A percentile compares a stretch with the other conserved stretches of the same genome.
Conservation (phyloP, 1,140 invertebrate species). For the Chelonus insularis region DNA sequence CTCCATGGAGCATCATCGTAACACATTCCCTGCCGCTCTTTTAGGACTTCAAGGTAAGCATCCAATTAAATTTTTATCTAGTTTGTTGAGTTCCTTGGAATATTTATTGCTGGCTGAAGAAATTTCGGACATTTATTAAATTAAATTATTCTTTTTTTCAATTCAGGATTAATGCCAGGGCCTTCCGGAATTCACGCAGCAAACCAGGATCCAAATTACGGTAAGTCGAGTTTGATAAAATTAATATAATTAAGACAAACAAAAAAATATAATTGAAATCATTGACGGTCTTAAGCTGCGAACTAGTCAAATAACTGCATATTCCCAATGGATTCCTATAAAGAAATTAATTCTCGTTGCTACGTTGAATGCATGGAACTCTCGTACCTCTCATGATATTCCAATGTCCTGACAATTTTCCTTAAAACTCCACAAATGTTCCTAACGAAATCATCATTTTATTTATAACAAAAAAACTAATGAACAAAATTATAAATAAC, state of each 20-base stretch:
- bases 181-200: conserved; percentile 77
- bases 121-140: too few relatives aligned
- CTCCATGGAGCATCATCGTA: conserved; percentile 58
- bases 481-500: neutral
- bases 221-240: too few relatives aligned
- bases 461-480: too few relatives aligned
- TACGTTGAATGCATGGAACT: conserved; percentile 62
- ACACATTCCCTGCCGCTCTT: conserved; percentile 70
- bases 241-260: conserved; percentile 1
- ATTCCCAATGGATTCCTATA: conserved; percentile 54
- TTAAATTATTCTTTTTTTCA: neutral
- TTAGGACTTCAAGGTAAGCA: conserved; percentile 71
- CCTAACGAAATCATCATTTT: conserved; percentile 9
- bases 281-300: conserved; percentile 52
- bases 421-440: conserved; percentile 35
- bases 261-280: conserved; percentile 23
- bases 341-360: conserved; percentile 49
- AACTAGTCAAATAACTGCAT: conserved; percentile 40
- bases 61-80: too few relatives aligned
- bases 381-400: conserved; percentile 59
- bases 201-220: conserved; percentile 74
- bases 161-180: conserved; percentile 74
- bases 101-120: too few relatives aligned
- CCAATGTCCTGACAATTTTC: conserved; percentile 33
- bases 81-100: too few relatives aligned